Conservation (phyloP, 2,888 invertebrate genomes). For the Hirtodrosophila duncani region DNA sequence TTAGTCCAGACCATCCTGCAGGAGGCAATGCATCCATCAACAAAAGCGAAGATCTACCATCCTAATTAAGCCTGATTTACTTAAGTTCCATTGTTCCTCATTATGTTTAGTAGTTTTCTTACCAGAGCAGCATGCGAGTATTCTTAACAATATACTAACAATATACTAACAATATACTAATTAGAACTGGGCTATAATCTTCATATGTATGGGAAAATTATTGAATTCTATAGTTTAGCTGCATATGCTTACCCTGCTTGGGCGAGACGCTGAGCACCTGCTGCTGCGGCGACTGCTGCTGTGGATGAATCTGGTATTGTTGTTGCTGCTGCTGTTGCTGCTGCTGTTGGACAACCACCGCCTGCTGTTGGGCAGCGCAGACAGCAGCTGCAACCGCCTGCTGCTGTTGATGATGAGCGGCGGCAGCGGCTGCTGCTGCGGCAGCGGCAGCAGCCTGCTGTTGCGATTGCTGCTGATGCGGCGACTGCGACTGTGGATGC, state of each 20-base stretch:
- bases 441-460: conserved; percentile 70
- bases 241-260: conserved; percentile 76
- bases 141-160: too few species aligned
- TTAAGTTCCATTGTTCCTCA: too few species aligned
- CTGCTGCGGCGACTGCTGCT: conserved; percentile 78
- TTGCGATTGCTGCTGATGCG: conserved; percentile 52
- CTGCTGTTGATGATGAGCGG: conserved; percentile 73
- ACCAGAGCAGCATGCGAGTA: too few species aligned
- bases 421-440: conserved; percentile 69
- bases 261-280: conserved; percentile 77
- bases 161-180: too few species aligned
- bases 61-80: too few species aligned
- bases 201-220: not conserved
- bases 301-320: conserved; percentile 78
- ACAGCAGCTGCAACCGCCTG: conserved; percentile 72
- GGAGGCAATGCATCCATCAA: too few species aligned
- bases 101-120: too few species aligned
- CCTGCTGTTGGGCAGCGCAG: conserved; percentile 74
- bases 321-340: conserved; percentile 66
- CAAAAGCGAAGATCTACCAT: too few species aligned
- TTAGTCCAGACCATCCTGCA: too few species aligned
- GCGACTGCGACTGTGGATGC: conserved; percentile 66
- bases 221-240: not conserved
- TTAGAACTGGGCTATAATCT: not conserved
- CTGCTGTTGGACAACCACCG: conserved; percentile 67